Conservation (phyloP, 2,888 invertebrate species). For the Oligia strigilis region DNA sequence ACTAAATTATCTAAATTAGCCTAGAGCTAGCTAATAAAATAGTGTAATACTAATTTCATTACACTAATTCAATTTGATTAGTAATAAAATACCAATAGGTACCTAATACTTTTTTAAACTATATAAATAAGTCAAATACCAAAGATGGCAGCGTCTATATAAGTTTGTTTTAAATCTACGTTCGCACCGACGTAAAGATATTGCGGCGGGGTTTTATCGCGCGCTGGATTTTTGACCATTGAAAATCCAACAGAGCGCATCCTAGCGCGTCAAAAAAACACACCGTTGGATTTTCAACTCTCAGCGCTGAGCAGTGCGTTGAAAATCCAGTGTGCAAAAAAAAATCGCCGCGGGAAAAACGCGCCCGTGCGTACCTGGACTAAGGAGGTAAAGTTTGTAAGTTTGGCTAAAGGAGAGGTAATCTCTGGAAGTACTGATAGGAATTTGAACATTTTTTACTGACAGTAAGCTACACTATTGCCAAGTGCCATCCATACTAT, state of each 20-base stretch:
- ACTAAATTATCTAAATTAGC: slow-evolving; percentile 16
- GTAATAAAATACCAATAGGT: not conserved
- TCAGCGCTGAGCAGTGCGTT: not conserved
- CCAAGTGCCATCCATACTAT: no score
- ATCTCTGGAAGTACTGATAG: not conserved
- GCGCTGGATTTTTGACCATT: not conserved
- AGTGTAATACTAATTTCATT: not conserved
- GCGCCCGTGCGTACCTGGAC: not conserved
- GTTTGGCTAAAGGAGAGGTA: not conserved
- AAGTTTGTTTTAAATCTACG: not conserved
- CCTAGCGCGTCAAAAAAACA: not conserved
- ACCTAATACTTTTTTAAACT: not conserved
- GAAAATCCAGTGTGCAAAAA: not conserved
- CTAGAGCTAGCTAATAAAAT: slow-evolving; percentile 2
- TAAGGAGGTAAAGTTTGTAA: not conserved
- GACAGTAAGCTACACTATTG: no score
- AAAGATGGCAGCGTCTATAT: no score
- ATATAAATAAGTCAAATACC: no score
- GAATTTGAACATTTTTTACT: not conserved
- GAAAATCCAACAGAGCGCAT: not conserved
- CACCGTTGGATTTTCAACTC: not conserved
- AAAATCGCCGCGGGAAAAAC: not conserved
- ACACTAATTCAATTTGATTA: not conserved
- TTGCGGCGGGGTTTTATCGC: not conserved
- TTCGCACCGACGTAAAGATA: not conserved